Evolutionary conservation across 2,113 vertebrate species (phyloP).

Genomic region (Hystrix cristata): DNA sequence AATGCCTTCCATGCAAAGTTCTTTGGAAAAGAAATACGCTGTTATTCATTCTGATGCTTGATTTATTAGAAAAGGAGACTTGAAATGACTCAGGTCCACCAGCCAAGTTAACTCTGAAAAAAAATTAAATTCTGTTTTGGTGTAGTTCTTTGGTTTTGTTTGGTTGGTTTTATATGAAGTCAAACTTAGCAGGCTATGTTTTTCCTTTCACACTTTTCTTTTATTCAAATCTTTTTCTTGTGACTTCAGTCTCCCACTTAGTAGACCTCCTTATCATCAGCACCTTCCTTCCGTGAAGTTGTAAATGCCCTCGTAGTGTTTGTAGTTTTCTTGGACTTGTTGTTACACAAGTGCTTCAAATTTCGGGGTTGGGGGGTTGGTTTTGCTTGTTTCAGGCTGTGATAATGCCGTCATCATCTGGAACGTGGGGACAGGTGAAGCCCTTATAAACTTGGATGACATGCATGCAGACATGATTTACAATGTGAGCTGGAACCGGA

Average conservation of each 20-base stretch:
- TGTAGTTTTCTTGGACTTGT: background rate
- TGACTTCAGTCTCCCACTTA: background rate
- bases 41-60: background rate
- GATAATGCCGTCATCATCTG: constrained; percentile 97
- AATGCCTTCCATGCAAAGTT: background rate
- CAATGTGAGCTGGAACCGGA: constrained; percentile 96
- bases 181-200: background rate
- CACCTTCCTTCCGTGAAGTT: background rate
- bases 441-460: constrained; percentile 95
- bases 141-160: background rate
- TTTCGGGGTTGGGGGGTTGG: background rate
- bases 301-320: background rate
- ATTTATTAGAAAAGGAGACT: constrained; percentile 38
- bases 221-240: background rate
- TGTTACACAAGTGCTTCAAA: background rate
- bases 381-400: constrained; percentile 89
- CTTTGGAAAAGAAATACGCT: background rate
- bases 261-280: background rate
- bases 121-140: background rate
- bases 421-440: constrained; percentile 97
- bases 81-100: background rate
- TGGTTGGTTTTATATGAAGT: background rate
- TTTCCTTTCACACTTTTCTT: background rate
- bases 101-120: background rate
- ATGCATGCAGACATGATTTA: constrained; percentile 97